phyloP scores from a whole-genome alignment of 2,797 vertebrate species.

The Melanotaenia maccullochi region DNA sequence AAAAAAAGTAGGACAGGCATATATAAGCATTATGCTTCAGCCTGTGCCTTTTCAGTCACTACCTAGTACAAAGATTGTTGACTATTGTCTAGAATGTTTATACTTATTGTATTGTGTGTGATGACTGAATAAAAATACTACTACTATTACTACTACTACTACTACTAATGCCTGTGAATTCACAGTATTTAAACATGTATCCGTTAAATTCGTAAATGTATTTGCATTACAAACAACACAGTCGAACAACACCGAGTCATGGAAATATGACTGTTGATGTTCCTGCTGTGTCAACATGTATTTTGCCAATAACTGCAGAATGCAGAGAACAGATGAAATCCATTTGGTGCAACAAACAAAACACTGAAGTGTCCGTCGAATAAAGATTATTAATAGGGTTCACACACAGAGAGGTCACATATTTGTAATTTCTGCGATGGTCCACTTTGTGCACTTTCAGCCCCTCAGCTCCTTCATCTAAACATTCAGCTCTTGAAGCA shows the following conservation, averaged over 20 bases:
- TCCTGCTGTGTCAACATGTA: constrained; percentile 44
- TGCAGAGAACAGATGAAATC: constrained; percentile 43
- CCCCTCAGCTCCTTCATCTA: constrained; percentile 48
- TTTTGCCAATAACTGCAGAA: constrained; percentile 42
- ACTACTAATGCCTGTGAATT: too few species aligned
- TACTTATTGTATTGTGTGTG: too few species aligned
- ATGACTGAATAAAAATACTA: too few species aligned
- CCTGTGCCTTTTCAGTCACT: too few species aligned
- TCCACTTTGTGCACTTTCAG: constrained; percentile 53
- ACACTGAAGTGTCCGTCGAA: constrained; percentile 33
- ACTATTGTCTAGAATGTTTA: too few species aligned
- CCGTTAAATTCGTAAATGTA: neutral
- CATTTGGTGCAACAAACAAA: constrained; percentile 58
- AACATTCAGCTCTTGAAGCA: constrained; percentile 47
- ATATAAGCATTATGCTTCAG: too few species aligned
- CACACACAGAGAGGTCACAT: constrained; percentile 59
- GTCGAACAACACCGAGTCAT: constrained; percentile 16
- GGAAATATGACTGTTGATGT: constrained; percentile 34
- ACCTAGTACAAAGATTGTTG: too few species aligned
- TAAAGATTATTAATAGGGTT: constrained; percentile 50
- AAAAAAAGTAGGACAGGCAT: too few species aligned
- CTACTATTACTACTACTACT: too few species aligned
- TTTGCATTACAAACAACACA: constrained; percentile 18
- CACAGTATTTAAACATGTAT: neutral
- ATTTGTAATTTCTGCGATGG: constrained; percentile 60